Base-by-base conservation (phyloP, 2,797 vertebrate genomes). In the Crocidura indochinensis region DNA sequence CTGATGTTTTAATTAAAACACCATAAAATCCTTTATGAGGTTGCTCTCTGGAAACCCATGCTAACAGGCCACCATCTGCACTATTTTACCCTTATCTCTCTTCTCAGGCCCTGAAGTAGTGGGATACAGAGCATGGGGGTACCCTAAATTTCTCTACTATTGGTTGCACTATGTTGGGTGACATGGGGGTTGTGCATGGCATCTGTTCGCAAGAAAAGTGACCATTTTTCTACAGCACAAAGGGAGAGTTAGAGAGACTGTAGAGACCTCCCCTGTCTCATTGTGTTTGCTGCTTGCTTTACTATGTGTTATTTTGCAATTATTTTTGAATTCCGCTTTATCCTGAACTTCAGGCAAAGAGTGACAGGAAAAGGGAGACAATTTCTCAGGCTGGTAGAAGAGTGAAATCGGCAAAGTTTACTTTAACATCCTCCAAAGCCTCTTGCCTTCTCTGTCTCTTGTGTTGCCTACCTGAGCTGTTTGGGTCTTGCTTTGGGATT, bases 1-100 rank as follows among this genome's bases (percentile, higher is more conserved):
- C 44, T 64, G 60, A 87, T 53, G 22, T 62, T 92, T 92, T 91
- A 62, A 94, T 88, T 84, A 94, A 87, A 65, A 60, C 46, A 31
- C 64, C 53, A 46, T 44, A 68, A 91, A 91, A 85, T 71, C 62
- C 49, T 67, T 10, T 22, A 65, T 26, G 56, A 62, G 19, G n/a
- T 46, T 78, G 71, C 78, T 88, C 88, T 74, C 88, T 53, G 85
- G 80, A 74, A 77, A 71, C 11, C 38, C 46, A 19, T 47, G 11
- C 71, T 71, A 11, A 12, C 4, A 4, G n/a, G 68, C 67, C 86
- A 79, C 62, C 67, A 81, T 69, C 84, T 87, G 64, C 31, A 24
- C 72, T 19, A 1, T 64, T 11, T 11, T 1, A 11, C 6, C 12
- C 46, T 88, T 10, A n/a, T 14, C 10, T 17, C 38, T 88, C 17